These are phyloP conservation scores for Azorinus chamasolen DNA, from an alignment of 2,888 invertebrate species.

Conservation along the genomic window DNA sequence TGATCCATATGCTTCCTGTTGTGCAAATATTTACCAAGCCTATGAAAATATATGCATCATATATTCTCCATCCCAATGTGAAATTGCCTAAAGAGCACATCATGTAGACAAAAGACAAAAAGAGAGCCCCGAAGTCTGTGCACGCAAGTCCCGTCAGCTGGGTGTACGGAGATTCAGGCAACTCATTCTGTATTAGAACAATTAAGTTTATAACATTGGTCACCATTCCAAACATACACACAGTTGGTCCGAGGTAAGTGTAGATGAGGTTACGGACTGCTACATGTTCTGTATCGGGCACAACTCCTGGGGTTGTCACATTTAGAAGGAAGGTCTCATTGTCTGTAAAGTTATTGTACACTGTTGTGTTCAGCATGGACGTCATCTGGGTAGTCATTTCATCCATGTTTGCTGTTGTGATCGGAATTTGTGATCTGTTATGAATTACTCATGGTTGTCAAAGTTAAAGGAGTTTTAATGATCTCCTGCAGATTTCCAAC, in stretches of 20 bases:
- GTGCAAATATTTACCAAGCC: slow-evolving; percentile 81
- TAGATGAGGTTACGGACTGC: slow-evolving; percentile 64
- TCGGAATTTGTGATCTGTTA: too few relatives aligned
- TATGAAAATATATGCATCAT: slow-evolving; percentile 77
- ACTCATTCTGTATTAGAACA: slow-evolving; percentile 78
- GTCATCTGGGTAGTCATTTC: too few relatives aligned
- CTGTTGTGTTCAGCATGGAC: too few relatives aligned
- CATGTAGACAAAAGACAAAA: slow-evolving; percentile 76
- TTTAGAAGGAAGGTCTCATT: neutral
- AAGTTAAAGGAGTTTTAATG: too few relatives aligned
- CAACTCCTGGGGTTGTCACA: slow-evolving; percentile 11
- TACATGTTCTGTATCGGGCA: slow-evolving; percentile 18
- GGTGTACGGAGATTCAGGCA: slow-evolving; percentile 84
- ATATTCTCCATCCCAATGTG: slow-evolving; percentile 75
- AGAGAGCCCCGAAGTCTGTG: slow-evolving; percentile 78
- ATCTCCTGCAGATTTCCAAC: too few relatives aligned
- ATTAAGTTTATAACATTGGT: slow-evolving; percentile 82
- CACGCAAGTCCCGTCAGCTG: slow-evolving; percentile 82
- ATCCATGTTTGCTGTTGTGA: too few relatives aligned
- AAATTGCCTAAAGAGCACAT: slow-evolving; percentile 63
- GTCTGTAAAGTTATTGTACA: too few relatives aligned
- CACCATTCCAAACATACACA: slow-evolving; percentile 82
- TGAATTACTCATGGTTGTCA: too few relatives aligned
- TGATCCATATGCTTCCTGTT: slow-evolving; percentile 81
- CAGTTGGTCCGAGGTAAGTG: slow-evolving; percentile 75